A percentile compares a stretch with the other conserved stretches of the same genome.
phyloP scores from a whole-genome alignment of 2,113 vertebrate genomes.

The Ovis canadensis region DNA sequence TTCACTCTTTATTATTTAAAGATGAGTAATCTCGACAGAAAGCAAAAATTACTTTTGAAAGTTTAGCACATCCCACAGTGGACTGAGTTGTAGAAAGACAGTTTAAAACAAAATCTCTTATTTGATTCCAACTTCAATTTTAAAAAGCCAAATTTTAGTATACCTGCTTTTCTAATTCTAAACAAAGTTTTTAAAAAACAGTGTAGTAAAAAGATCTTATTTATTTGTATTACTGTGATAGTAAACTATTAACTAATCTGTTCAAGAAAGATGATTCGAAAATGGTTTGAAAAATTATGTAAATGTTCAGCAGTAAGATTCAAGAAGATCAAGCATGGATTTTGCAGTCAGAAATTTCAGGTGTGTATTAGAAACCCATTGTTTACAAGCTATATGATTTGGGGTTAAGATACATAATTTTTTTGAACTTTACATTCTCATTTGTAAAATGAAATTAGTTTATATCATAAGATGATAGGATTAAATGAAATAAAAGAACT shows the following conservation, averaged over 20 bases:
- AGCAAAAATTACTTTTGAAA: neutral
- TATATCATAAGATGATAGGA: neutral
- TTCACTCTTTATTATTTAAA: neutral
- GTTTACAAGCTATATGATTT: neutral
- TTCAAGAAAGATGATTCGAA: neutral
- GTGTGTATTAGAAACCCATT: neutral
- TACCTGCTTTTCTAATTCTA: neutral
- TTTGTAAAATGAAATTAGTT: neutral
- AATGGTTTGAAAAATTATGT: neutral
- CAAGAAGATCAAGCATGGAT: neutral
- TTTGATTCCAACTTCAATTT: slow-evolving; percentile 14
- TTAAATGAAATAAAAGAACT: neutral
- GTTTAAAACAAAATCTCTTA: neutral
- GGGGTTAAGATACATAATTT: neutral
- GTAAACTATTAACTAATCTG: neutral
- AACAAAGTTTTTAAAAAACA: neutral
- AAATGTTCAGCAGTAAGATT: neutral
- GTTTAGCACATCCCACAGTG: neutral
- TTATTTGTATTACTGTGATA: neutral
- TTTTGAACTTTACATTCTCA: neutral
- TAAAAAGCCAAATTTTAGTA: neutral
- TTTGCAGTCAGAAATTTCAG: neutral
- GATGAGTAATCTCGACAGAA: neutral
- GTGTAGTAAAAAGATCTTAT: neutral
- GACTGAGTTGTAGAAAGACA: neutral